A percentile compares a stretch with the other conserved stretches of the same genome.
Evolutionary conservation across 1,140 invertebrate species (phyloP).

Genomic region (Euwallacea fornicatus): DNA sequence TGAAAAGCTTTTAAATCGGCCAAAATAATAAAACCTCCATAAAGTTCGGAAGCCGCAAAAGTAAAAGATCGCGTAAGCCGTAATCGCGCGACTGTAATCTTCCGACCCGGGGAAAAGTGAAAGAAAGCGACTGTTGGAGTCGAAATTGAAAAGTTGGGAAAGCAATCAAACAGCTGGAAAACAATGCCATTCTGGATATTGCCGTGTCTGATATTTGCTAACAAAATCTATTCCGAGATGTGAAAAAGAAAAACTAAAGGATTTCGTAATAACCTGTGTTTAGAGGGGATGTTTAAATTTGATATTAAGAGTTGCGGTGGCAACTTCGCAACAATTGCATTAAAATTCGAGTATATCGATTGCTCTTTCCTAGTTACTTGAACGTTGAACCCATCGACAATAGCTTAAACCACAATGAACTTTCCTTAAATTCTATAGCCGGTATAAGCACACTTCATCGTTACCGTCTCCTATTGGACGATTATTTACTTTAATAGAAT

Average conservation of each 20-base stretch:
- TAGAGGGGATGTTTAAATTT: no score
- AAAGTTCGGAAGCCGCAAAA: slow-evolving; percentile 8
- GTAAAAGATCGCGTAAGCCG: slow-evolving; percentile 15
- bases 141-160: slow-evolving; percentile 26
- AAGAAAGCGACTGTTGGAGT: slow-evolving; percentile 6
- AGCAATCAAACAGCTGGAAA: slow-evolving; percentile 26
- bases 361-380: not conserved
- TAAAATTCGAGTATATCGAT: not conserved
- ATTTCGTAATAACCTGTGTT: no score
- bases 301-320: no score
- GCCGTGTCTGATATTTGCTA: slow-evolving; percentile 11
- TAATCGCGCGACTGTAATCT: slow-evolving; percentile 17
- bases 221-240: slow-evolving; percentile 16
- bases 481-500: not conserved
- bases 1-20: not conserved
- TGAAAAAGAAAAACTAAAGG: not conserved
- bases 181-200: slow-evolving; percentile 15
- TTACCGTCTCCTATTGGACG: not conserved
- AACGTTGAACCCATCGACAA: no score
- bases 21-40: not conserved
- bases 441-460: no score
- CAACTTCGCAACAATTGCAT: no score
- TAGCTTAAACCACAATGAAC: no score
- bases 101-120: slow-evolving; percentile 4
- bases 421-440: no score